These are phyloP conservation scores for Chrysomela aeneicollis DNA, from an alignment of 2,888 invertebrate species.

Conservation along the genomic window DNA sequence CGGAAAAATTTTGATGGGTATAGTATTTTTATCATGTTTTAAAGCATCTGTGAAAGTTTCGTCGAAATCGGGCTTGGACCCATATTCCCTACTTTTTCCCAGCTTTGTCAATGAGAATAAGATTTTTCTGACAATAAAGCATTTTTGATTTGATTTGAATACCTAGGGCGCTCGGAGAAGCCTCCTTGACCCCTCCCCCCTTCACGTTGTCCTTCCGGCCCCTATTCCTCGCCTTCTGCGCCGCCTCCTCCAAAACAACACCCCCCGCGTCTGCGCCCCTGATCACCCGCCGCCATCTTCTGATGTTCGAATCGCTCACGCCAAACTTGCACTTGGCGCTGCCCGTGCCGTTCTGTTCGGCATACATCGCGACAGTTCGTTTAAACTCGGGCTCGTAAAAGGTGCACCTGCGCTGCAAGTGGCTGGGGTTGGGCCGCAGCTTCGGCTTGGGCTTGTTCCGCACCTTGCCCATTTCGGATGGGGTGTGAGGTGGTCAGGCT, in stretches of 20 bases:
- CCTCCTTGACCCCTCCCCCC: not conserved
- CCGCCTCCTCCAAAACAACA: not conserved
- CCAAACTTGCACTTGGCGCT: slow-evolving; percentile 53
- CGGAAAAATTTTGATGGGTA: too few species aligned
- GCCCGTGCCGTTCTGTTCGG: slow-evolving; percentile 52
- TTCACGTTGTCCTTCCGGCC: not conserved
- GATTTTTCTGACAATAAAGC: too few species aligned
- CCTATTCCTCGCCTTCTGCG: too few species aligned
- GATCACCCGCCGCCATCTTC: slow-evolving; percentile 53
- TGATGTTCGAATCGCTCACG: slow-evolving; percentile 54
- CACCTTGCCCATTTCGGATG: not conserved
- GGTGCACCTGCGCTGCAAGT: slow-evolving; percentile 24
- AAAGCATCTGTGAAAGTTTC: too few species aligned
- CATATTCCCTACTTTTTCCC: too few species aligned
- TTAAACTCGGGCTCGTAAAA: slow-evolving; percentile 53
- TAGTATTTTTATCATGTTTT: too few species aligned
- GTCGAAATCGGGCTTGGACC: too few species aligned
- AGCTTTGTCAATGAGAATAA: too few species aligned
- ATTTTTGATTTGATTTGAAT: too few species aligned
- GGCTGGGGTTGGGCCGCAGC: not conserved
- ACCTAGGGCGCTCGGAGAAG: not conserved
- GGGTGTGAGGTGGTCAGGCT: too few species aligned
- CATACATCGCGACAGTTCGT: slow-evolving; percentile 52
- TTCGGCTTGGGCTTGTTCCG: slow-evolving; percentile 18
- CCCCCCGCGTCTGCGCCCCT: slow-evolving; percentile 39